phyloP scores from a whole-genome alignment of 2,888 invertebrate species.

The Lucinisca nassula region DNA sequence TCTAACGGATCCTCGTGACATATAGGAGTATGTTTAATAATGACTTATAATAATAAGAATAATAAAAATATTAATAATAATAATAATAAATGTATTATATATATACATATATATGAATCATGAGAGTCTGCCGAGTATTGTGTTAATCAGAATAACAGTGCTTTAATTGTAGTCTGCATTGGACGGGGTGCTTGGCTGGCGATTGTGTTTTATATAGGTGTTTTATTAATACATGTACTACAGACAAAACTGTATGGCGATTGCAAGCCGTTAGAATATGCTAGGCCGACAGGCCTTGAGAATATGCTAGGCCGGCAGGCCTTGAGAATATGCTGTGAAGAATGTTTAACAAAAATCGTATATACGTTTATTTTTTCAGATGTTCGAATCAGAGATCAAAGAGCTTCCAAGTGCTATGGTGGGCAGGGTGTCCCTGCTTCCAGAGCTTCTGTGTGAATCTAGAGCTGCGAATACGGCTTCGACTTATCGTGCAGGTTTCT shows the following conservation, averaged over 20 bases:
- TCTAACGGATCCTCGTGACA: too few species aligned
- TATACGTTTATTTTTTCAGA: conserved; percentile 5
- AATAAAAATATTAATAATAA: background rate
- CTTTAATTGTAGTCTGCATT: background rate
- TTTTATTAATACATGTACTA: background rate
- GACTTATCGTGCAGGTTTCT: conserved; percentile 45
- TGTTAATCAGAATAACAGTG: background rate
- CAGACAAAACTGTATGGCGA: background rate
- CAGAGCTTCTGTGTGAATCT: conserved; percentile 40
- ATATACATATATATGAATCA: background rate
- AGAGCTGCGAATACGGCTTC: conserved; percentile 34
- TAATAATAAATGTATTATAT: background rate
- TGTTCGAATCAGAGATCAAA: conserved; percentile 8
- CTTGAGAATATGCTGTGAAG: too few species aligned
- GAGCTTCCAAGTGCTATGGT: conserved; percentile 46
- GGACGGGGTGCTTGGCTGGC: background rate
- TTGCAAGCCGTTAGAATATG: background rate
- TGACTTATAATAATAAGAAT: too few species aligned
- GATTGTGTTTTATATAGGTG: background rate
- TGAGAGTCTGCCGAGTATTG: background rate
- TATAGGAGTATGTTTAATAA: too few species aligned
- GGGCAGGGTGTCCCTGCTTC: conserved; percentile 40
- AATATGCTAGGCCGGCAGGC: background rate
- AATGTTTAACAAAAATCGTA: too few species aligned
- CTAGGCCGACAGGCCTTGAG: background rate